phyloP scores from a whole-genome alignment of 2,888 invertebrate genomes.

The Elegia similella region DNA sequence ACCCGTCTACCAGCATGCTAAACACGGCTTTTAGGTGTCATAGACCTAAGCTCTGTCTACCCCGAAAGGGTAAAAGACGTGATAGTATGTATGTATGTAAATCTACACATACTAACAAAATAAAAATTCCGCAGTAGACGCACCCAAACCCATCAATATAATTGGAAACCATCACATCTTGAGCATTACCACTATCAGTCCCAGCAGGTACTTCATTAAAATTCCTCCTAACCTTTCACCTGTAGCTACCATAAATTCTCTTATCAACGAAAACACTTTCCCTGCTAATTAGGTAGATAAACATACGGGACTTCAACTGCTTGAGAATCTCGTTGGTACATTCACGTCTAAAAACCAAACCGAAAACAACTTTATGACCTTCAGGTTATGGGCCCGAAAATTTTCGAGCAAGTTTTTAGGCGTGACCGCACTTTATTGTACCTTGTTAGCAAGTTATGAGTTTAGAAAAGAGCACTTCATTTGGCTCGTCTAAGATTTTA shows the following conservation, averaged over 20 bases:
- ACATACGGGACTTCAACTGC: slow-evolving; percentile 30
- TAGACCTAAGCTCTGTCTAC: too few species aligned
- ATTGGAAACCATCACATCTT: slow-evolving; percentile 1
- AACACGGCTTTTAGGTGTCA: too few species aligned
- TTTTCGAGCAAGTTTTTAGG: neutral
- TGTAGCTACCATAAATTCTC: slow-evolving; percentile 39
- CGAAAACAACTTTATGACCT: slow-evolving; percentile 25
- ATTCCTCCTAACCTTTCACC: slow-evolving; percentile 41
- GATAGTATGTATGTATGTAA: too few species aligned
- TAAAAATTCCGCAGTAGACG: neutral
- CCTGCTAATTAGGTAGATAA: slow-evolving; percentile 49
- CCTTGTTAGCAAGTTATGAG: slow-evolving; percentile 12
- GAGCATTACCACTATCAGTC: slow-evolving; percentile 7
- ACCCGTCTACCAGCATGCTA: too few species aligned
- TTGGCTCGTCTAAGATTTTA: slow-evolving; percentile 17
- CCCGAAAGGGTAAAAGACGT: too few species aligned
- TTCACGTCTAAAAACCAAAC: slow-evolving; percentile 2
- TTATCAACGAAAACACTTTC: slow-evolving; percentile 56
- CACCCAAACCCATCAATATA: slow-evolving; percentile 5
- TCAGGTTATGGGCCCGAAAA: neutral
- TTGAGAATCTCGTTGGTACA: slow-evolving; percentile 37
- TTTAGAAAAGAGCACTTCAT: slow-evolving; percentile 17
- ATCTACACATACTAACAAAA: neutral
- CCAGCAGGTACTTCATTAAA: slow-evolving; percentile 31
- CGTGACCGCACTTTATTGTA: neutral